Conservation (phyloP, 2,113 vertebrate genomes). For the Anolis carolinensis region DNA sequence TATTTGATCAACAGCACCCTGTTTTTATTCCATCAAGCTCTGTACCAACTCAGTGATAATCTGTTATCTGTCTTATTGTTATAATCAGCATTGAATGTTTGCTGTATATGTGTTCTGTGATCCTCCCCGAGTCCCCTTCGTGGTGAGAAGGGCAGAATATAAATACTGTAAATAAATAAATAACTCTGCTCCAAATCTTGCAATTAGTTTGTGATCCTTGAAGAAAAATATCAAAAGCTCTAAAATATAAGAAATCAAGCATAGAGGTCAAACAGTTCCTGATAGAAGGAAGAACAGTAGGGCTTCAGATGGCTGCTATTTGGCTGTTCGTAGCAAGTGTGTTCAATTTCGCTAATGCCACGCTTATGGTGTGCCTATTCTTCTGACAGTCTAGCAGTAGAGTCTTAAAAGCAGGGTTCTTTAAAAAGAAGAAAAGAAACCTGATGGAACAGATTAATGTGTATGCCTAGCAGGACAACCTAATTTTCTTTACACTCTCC, state of each 20-base stretch:
- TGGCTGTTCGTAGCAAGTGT: slow-evolving; percentile 6
- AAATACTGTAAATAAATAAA: too few species aligned
- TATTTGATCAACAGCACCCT: not conserved
- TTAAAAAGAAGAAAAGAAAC: slow-evolving; percentile 6
- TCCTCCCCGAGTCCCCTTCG: too few species aligned
- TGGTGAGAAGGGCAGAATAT: too few species aligned
- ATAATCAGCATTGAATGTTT: too few species aligned
- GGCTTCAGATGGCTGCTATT: not conserved
- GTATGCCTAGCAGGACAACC: slow-evolving; percentile 20
- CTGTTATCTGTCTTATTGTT: too few species aligned
- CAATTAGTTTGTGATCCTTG: not conserved
- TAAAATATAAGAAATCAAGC: not conserved
- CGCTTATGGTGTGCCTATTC: not conserved
- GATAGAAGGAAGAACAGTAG: slow-evolving; percentile 9
- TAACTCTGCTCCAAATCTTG: too few species aligned
- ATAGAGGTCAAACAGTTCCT: not conserved
- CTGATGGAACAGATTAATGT: not conserved
- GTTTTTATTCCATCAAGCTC: not conserved
- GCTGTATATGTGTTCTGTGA: too few species aligned
- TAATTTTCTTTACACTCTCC: not conserved
- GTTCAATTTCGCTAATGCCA: not conserved
- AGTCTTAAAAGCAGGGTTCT: slow-evolving; percentile 7
- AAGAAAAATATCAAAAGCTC: too few species aligned
- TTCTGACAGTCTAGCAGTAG: slow-evolving; percentile 15
- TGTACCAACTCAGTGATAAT: not conserved